phyloP scores from a whole-genome alignment of 2,113 vertebrate genomes.

The Semnornis frantzii region DNA sequence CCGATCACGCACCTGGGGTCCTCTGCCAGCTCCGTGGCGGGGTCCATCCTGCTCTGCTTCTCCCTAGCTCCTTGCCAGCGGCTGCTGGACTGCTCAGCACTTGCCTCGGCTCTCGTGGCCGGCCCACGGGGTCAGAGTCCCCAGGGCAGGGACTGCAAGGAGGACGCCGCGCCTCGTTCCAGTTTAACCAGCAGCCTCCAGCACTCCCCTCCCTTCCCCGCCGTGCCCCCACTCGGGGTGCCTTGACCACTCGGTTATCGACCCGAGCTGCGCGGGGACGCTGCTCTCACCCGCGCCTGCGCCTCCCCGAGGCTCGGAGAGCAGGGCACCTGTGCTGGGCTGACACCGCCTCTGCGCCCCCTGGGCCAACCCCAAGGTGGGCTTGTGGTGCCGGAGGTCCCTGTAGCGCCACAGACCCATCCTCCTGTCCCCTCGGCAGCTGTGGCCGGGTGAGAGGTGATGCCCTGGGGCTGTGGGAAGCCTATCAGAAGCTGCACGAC shows the following conservation, averaged over 20 bases:
- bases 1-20: constrained; percentile 41
- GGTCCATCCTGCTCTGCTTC: constrained; percentile 25
- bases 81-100: not conserved
- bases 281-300: accelerated
- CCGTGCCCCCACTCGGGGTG: not conserved
- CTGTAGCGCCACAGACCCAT: accelerated
- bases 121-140: constrained; percentile 53
- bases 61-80: accelerated
- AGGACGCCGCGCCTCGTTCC: not conserved
- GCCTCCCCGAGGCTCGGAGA: accelerated
- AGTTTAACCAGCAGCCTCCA: not conserved
- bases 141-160: not conserved
- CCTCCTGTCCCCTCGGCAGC: not conserved
- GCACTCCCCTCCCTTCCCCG: not conserved
- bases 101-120: not conserved
- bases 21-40: constrained; percentile 1
- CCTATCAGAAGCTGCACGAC: not conserved
- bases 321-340: not conserved
- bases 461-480: accelerated
- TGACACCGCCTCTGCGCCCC: accelerated
- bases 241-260: not conserved
- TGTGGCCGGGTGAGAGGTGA: accelerated
- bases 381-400: not conserved
- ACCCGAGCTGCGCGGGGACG: not conserved
- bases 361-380: accelerated